phyloP scores from a whole-genome alignment of 2,113 vertebrate species.

The Cyrtonyx montezumae region DNA sequence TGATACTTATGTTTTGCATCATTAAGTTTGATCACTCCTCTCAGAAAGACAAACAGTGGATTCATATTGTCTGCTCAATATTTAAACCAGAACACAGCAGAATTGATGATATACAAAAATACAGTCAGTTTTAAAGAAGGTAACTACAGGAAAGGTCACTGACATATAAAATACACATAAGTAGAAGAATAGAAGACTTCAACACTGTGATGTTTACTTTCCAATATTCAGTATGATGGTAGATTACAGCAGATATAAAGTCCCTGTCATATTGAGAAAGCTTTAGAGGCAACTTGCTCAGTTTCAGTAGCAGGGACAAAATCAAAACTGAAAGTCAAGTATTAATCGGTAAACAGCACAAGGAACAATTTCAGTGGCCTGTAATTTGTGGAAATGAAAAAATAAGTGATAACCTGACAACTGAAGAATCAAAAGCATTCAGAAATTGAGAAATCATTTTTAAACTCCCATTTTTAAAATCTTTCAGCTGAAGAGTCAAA shows the following conservation, averaged over 20 bases:
- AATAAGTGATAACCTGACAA: neutral
- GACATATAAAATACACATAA: neutral
- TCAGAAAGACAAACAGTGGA: neutral
- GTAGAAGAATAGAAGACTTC: neutral
- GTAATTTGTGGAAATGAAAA: neutral
- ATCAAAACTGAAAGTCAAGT: neutral
- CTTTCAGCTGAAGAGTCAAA: neutral
- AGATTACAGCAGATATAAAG: neutral
- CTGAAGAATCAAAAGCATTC: neutral
- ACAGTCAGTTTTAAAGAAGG: neutral
- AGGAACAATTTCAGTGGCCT: neutral
- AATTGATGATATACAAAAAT: neutral
- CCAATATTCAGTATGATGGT: neutral
- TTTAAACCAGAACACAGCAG: neutral
- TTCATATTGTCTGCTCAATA: neutral
- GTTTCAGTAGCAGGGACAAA: neutral
- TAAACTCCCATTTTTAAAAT: neutral
- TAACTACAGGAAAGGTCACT: neutral
- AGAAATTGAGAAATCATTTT: neutral
- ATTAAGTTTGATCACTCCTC: neutral
- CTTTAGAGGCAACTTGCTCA: neutral
- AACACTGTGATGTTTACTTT: neutral
- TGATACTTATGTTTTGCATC: neutral
- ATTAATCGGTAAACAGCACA: neutral
- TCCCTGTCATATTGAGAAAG: neutral